Conservation (phyloP, 2,113 vertebrate genomes). For the Arvicanthis niloticus region DNA sequence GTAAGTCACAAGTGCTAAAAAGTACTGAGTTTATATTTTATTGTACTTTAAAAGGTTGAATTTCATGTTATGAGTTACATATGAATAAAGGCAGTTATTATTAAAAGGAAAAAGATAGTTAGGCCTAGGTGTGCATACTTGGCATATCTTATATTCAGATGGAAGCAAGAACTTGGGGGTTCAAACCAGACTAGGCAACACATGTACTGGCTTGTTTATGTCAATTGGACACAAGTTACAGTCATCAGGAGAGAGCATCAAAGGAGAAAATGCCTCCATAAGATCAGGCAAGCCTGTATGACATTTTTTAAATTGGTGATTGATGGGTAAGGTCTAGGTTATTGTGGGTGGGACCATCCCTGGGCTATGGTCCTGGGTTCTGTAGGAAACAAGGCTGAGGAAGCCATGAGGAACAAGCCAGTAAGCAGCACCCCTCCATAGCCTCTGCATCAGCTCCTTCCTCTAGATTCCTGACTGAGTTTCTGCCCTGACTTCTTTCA, state of each 20-base stretch:
- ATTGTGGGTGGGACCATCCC: background rate
- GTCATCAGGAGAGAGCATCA: background rate
- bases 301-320: background rate
- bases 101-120: background rate
- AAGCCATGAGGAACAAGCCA: background rate
- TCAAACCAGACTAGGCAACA: background rate
- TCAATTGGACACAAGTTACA: background rate
- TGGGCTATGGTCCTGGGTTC: background rate
- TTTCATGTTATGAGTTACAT: background rate
- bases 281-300: background rate
- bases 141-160: background rate
- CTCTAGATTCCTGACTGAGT: background rate
- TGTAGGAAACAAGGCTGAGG: background rate
- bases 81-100: background rate
- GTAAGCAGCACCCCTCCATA: background rate
- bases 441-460: background rate
- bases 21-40: background rate
- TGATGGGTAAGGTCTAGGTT: background rate
- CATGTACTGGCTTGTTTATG: background rate
- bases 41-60: background rate
- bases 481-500: background rate
- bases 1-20: background rate
- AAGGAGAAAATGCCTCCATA: background rate
- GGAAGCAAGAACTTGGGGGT: background rate
- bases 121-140: background rate